phyloP scores from a whole-genome alignment of 2,888 invertebrate species.

The Pantelozetes paolii region DNA sequence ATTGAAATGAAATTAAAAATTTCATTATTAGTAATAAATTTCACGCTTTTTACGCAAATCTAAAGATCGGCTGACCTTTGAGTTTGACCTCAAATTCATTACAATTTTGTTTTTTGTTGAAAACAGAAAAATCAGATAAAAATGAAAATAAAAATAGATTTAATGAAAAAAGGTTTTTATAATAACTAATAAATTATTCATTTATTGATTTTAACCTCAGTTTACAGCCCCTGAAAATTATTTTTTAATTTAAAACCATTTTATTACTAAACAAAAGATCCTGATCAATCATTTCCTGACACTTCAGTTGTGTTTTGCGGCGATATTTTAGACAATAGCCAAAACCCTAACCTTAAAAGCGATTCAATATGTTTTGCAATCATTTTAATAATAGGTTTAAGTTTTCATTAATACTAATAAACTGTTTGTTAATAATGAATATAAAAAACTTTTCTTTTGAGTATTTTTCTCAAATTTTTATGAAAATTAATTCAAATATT shows the following conservation, averaged over 20 bases:
- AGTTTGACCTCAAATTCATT: background rate
- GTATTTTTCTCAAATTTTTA: too few relatives aligned
- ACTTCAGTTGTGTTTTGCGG: background rate
- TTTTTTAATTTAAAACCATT: background rate
- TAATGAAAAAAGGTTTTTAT: background rate
- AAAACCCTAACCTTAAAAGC: background rate
- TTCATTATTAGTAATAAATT: too few relatives aligned
- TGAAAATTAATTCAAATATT: too few relatives aligned
- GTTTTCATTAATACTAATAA: too few relatives aligned
- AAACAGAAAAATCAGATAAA: background rate
- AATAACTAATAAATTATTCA: background rate
- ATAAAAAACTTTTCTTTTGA: too few relatives aligned
- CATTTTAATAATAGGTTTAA: too few relatives aligned
- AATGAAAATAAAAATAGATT: background rate
- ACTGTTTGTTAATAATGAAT: too few relatives aligned
- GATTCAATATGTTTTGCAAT: background rate
- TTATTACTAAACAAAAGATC: background rate
- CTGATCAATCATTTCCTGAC: slow-evolving; percentile 21
- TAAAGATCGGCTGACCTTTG: background rate
- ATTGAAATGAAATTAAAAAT: too few relatives aligned
- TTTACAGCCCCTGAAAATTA: background rate
- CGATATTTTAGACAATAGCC: background rate
- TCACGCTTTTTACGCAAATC: too few relatives aligned
- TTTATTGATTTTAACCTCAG: background rate
- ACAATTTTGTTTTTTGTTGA: background rate